A percentile compares a stretch with the other conserved stretches of the same genome.
phyloP scores from a whole-genome alignment of 2,113 vertebrate species.

The Zingel zingel region DNA sequence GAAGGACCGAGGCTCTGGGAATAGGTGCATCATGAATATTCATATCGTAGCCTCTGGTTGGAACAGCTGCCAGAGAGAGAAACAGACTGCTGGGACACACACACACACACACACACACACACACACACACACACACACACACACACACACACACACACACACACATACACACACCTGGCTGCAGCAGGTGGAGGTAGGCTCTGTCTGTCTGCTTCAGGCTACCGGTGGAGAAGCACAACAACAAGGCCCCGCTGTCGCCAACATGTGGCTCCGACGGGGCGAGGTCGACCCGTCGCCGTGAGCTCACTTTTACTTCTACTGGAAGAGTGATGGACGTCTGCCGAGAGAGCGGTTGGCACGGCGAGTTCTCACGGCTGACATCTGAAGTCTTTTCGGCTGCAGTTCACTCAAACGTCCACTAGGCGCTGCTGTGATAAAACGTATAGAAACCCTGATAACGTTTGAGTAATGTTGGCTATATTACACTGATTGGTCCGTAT shows the following conservation, averaged over 20 bases:
- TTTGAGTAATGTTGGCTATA: not conserved
- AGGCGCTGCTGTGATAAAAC: not conserved
- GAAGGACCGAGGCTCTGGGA: slow-evolving; percentile 86
- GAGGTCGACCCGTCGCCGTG: not conserved
- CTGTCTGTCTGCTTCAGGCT: slow-evolving; percentile 61
- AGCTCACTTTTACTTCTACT: not conserved
- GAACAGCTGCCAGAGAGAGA: slow-evolving; percentile 92
- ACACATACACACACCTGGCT: slow-evolving; percentile 7
- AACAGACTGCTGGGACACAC: slow-evolving; percentile 43
- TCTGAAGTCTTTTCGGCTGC: not conserved
- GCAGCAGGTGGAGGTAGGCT: slow-evolving; percentile 54
- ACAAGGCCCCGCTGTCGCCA: slow-evolving; percentile 21
- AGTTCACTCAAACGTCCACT: not conserved
- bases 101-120: slow-evolving; percentile 25
- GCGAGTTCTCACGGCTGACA: not conserved
- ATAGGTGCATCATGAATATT: slow-evolving; percentile 96
- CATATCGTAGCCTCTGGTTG: slow-evolving; percentile 91
- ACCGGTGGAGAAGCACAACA: slow-evolving; percentile 39
- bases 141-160: slow-evolving; percentile 1
- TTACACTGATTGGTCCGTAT: not conserved
- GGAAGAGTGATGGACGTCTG: not conserved
- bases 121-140: not conserved
- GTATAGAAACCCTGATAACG: not conserved
- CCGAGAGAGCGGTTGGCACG: not conserved
- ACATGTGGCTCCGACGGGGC: not conserved